Conservation (phyloP, 2,888 invertebrate genomes). For the Megalurothrips usitatus region DNA sequence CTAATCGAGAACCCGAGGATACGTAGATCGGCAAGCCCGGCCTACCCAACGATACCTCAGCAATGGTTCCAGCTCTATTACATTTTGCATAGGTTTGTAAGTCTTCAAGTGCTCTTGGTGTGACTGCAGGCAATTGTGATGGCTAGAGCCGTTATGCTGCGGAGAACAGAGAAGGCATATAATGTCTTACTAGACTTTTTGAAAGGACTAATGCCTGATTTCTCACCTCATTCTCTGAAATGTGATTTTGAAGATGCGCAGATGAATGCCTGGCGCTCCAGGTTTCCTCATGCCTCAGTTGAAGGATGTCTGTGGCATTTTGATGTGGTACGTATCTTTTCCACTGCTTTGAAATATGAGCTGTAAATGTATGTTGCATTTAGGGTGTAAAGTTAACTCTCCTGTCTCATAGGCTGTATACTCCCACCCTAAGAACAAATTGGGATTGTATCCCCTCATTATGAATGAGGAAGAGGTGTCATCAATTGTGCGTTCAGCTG, state of each 20-base stretch:
- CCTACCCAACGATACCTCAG: too few relatives aligned
- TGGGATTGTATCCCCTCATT: background rate
- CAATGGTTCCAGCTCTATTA: too few relatives aligned
- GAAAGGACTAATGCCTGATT: background rate
- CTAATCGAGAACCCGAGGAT: too few relatives aligned
- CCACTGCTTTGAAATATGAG: too few relatives aligned
- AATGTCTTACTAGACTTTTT: background rate
- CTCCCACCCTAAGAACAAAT: background rate
- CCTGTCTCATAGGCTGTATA: background rate
- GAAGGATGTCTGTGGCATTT: background rate
- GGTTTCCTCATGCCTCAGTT: background rate
- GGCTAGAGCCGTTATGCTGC: background rate
- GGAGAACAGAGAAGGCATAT: background rate
- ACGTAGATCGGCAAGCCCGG: too few relatives aligned
- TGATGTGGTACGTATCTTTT: background rate
- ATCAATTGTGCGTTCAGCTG: background rate
- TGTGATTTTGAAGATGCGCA: background rate
- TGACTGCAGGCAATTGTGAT: slow-evolving; percentile 1
- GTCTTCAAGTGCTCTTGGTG: background rate
- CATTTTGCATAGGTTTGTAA: background rate
- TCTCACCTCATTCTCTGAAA: background rate
- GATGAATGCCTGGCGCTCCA: background rate
- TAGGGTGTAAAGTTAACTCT: too few relatives aligned
- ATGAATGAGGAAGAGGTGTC: background rate
- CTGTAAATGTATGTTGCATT: too few relatives aligned